Evolutionary conservation across 2,888 invertebrate species (phyloP).

Genomic region (Eupithecia abbreviata): DNA sequence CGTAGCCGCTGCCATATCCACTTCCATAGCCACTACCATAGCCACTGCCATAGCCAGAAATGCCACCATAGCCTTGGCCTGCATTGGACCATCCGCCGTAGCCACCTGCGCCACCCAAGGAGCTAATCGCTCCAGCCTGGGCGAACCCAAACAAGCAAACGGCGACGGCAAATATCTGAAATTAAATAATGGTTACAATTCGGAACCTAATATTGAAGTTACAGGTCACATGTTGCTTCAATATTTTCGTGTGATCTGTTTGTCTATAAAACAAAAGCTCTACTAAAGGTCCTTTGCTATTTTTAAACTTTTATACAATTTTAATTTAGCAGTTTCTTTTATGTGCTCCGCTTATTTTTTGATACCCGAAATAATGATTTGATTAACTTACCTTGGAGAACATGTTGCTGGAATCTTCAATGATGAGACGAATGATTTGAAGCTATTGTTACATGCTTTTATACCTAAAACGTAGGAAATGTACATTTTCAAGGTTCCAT

Average conservation of each 20-base stretch:
- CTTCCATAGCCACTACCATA: conserved; percentile 28
- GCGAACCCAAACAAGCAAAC: conserved; percentile 61
- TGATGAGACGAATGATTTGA: conserved; percentile 62
- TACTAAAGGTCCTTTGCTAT: conserved; percentile 1
- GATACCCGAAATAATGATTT: background rate
- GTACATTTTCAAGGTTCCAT: conserved; percentile 63
- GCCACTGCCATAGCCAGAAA: conserved; percentile 20
- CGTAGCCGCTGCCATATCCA: conserved; percentile 21
- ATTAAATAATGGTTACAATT: background rate
- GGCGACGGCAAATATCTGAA: conserved; percentile 55
- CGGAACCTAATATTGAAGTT: background rate
- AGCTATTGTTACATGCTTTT: conserved; percentile 65
- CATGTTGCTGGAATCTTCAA: conserved; percentile 64
- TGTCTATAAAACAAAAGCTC: background rate
- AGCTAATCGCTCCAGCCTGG: conserved; percentile 54
- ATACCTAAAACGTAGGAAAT: conserved; percentile 66
- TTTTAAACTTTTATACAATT: background rate
- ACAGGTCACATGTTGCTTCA: background rate
- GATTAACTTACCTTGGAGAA: conserved; percentile 62
- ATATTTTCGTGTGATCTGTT: background rate
- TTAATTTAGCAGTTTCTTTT: background rate
- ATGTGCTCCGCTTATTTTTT: background rate
- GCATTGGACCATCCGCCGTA: background rate
- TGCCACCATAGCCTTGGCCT: conserved; percentile 26
- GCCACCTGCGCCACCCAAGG: conserved; percentile 29